Conservation (phyloP, 2,113 vertebrate species). For the Elachura formosa region DNA sequence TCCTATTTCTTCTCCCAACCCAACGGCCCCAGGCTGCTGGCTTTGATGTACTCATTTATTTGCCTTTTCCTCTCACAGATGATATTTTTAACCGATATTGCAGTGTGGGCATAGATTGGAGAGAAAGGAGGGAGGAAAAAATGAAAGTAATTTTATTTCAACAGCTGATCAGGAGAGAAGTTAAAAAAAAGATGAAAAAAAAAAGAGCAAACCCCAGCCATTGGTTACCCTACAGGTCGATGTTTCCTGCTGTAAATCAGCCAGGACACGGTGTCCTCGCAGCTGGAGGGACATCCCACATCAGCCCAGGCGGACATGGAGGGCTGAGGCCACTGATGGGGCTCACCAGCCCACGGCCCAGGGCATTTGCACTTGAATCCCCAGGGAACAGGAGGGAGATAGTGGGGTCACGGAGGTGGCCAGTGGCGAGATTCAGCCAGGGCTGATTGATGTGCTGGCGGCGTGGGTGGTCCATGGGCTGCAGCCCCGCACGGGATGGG, state of each 20-base stretch:
- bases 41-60: conserved; percentile 70
- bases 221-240: not conserved
- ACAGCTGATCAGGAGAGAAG: not conserved
- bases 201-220: not conserved
- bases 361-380: conserved; percentile 38
- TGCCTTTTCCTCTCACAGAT: conserved; percentile 54
- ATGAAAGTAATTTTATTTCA: not conserved
- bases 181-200: not conserved
- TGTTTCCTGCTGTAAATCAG: conserved; percentile 30
- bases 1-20: conserved; percentile 55
- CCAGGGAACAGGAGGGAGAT: not conserved
- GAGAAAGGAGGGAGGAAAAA: not conserved
- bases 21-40: conserved; percentile 59
- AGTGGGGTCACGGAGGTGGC: not conserved
- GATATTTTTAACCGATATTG: conserved; percentile 64
- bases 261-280: accelerated
- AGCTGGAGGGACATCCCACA: not conserved
- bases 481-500: not conserved
- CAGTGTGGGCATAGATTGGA: not conserved
- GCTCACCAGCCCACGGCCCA: not conserved
- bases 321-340: not conserved
- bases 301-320: accelerated
- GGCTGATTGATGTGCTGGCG: not conserved
- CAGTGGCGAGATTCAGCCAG: not conserved
- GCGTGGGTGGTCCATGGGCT: not conserved